A percentile compares a stretch with the other conserved stretches of the same genome.
Evolutionary conservation across 2,888 invertebrate genomes (phyloP).

Genomic region (Eupsilia transversa): DNA sequence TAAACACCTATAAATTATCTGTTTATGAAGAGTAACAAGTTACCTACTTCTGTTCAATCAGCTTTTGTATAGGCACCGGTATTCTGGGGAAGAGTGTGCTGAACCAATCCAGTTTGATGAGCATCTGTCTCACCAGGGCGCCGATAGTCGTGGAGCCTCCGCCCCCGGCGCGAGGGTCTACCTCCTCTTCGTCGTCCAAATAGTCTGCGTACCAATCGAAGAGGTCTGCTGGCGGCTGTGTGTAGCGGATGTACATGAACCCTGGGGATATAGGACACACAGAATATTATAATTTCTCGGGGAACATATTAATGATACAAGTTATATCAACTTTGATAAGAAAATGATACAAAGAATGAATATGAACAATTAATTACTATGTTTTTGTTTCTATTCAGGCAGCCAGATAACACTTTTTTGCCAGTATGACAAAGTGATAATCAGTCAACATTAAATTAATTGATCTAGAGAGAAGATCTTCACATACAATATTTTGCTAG

Average conservation of each 20-base stretch:
- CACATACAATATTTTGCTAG: conserved; percentile 21
- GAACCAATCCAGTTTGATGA: conserved; percentile 99
- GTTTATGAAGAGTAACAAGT: conserved; percentile 53
- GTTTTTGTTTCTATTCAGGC: background rate
- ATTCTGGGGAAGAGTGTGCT: conserved; percentile 99
- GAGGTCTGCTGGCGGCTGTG: conserved; percentile 98
- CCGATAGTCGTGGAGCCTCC: conserved; percentile 98
- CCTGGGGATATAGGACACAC: conserved; percentile 78
- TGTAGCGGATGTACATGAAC: conserved; percentile 96
- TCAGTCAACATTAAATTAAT: conserved; percentile 1
- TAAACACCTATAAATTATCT: background rate
- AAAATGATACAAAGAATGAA: background rate
- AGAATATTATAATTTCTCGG: background rate
- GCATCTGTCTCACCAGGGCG: conserved; percentile 97
- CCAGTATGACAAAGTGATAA: background rate
- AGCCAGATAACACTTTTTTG: conserved; percentile 2
- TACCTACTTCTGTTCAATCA: conserved; percentile 94
- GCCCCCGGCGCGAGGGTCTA: conserved; percentile 99
- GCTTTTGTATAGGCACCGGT: conserved; percentile 99
- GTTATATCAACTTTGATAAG: background rate
- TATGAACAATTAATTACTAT: background rate
- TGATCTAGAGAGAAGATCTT: background rate
- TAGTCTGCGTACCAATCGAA: conserved; percentile 99
- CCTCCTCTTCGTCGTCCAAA: conserved; percentile 98
- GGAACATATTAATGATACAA: too few species aligned